Evolutionary conservation across 2,113 vertebrate genomes (phyloP), one percentile per base, ranked within the genome.

Genomic region (Coregonus clupeaformis): DNA sequence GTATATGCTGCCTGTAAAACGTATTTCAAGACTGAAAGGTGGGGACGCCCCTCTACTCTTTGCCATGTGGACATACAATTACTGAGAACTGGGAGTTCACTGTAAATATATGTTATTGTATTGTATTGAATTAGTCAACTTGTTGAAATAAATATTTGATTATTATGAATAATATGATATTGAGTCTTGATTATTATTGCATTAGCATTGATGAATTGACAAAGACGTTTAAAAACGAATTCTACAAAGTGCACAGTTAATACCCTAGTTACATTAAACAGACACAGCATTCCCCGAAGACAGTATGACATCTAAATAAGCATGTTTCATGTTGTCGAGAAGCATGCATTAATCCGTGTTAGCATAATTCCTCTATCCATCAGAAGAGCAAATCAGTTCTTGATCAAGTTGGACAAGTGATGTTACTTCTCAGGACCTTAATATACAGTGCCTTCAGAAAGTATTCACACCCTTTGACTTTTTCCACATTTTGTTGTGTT

Each of bases 61-160:
- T 81, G 68, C 68, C 72, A 63, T 65, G 20, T 42, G 68, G 72
- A 77, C 81, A 42, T 76, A 45, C 42, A 69, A 27, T 72, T 1
- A 74, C 73, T 63, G 68, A 30, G 14, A 47, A 64, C 67, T 62
- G 2, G 22, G 18, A 62, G 66, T n/a, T 74, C 82, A 70, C 45
- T 85, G 80, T 84, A 77, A 78, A 85, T 80, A 82, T 29, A 76
- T 69, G 47, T 42, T 60, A 66, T 36, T 84, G 66, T 85, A 45
- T 32, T 77, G 70, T 65, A 69, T 64, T 82, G 55, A 76, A 76
- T 80, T 20, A 32, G 73, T 81, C 9, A 68, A 73, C 66, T 60
- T 76, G 62, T 77, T 71, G 65, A 42, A 85, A 79, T 79, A 71
- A 83, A 85, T 77, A 68, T 69, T 73, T 70, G 49, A 80, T 71